These are phyloP conservation scores for Polyodon spathula DNA, from an alignment of 2,113 vertebrate species.

Conservation along the genomic window DNA sequence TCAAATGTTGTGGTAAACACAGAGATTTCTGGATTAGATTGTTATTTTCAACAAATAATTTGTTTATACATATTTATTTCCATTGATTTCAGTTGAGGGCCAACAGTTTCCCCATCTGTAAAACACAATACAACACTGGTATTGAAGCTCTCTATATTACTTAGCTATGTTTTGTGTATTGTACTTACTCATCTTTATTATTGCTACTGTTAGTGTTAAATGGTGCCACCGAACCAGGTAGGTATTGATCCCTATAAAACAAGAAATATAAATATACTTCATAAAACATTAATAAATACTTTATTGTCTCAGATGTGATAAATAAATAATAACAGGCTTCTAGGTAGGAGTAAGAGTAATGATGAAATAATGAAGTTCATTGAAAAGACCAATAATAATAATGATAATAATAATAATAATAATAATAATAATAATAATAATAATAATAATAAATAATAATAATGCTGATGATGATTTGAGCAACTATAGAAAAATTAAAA, in stretches of 20 bases:
- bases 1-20: too few relatives aligned
- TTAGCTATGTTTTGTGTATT: background rate
- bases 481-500: too few relatives aligned
- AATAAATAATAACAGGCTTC: background rate
- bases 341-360: background rate
- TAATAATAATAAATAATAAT: background rate
- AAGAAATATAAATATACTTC: slow-evolving; percentile 16
- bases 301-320: background rate
- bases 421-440: background rate
- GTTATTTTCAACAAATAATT: background rate
- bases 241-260: slow-evolving; percentile 44
- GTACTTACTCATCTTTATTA: slow-evolving; percentile 82
- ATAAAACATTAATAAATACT: too few relatives aligned
- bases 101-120: background rate
- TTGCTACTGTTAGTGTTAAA: slow-evolving; percentile 85
- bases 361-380: too few relatives aligned
- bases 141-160: background rate
- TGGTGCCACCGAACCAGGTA: slow-evolving; percentile 38
- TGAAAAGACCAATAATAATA: too few relatives aligned
- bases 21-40: background rate
- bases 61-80: slow-evolving; percentile 34
- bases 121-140: background rate
- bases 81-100: slow-evolving; percentile 14
- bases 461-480: background rate
- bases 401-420: background rate